Evolutionary conservation across 37 sponge, comb jelly and placozoan genomes (phyloP).

Genomic region (Beroe forskalii): DNA sequence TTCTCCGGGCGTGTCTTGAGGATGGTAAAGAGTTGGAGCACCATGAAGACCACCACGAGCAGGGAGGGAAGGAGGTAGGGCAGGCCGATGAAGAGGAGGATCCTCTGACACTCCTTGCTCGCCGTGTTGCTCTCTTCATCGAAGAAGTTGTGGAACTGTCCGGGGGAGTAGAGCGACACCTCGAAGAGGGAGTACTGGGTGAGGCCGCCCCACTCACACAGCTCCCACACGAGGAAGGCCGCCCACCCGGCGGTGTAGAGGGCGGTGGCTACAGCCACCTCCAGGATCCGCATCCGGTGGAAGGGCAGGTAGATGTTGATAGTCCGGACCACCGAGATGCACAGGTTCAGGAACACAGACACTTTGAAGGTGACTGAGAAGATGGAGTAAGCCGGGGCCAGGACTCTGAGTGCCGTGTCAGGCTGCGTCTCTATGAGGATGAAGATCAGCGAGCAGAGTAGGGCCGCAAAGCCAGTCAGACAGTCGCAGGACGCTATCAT

Average conservation of each 20-base stretch:
- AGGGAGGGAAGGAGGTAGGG: conserved; percentile 22
- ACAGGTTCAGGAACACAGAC: conserved; percentile 21
- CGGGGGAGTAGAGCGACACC: not conserved
- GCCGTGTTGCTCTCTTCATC: too few species aligned
- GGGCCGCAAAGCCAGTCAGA: not conserved
- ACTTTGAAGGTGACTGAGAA: conserved; percentile 26
- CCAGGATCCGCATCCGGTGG: not conserved
- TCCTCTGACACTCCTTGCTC: not conserved
- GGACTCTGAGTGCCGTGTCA: not conserved
- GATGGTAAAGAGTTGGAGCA: not conserved
- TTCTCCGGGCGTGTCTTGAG: not conserved
- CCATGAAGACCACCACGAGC: conserved; percentile 23
- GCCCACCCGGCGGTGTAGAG: not conserved
- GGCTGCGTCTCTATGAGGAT: not conserved
- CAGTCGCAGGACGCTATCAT: conserved; percentile 34
- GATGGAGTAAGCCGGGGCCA: not conserved
- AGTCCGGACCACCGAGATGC: conserved; percentile 23
- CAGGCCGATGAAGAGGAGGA: not conserved
- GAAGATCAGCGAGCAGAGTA: not conserved
- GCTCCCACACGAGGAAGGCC: not conserved
- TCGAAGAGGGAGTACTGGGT: not conserved
- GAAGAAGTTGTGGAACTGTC: not conserved
- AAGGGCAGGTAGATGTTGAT: conserved; percentile 28
- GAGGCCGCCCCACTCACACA: not conserved
- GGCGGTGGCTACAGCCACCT: not conserved